Conservation (phyloP, 2,113 vertebrate genomes). For the Anguilla japonica region DNA sequence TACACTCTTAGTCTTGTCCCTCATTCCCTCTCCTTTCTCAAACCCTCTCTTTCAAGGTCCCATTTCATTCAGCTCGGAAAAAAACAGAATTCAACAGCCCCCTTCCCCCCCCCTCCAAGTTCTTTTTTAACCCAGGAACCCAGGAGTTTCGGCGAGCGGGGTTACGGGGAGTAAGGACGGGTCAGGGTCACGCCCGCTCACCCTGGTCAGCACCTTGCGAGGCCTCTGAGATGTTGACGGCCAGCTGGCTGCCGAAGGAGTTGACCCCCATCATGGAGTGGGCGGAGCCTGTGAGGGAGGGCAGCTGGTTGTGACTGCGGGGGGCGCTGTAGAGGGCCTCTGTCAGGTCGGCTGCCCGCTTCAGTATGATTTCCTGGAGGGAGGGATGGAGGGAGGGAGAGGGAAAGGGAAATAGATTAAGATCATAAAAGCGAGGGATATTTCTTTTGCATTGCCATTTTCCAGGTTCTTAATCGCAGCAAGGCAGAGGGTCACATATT, state of each 20-base stretch:
- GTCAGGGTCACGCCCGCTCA: conserved; percentile 50
- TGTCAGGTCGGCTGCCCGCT: conserved; percentile 90
- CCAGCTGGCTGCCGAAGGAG: conserved; percentile 88
- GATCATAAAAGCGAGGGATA: not conserved
- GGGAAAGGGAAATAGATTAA: not conserved
- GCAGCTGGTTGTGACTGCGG: conserved; percentile 82
- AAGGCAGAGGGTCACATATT: not conserved
- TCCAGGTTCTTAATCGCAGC: not conserved
- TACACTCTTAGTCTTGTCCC: too few species aligned
- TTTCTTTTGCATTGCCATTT: not conserved
- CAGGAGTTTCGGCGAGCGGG: too few species aligned
- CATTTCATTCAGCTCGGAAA: not conserved
- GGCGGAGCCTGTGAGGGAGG: conserved; percentile 76
- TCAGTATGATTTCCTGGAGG: conserved; percentile 88
- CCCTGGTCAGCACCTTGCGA: conserved; percentile 84
- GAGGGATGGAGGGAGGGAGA: not conserved
- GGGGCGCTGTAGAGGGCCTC: conserved; percentile 96
- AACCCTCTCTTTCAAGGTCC: not conserved
- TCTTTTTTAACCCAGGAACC: too few species aligned
- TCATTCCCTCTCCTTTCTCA: too few species aligned
- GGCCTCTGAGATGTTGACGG: conserved; percentile 84
- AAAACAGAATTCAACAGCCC: too few species aligned
- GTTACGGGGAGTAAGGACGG: too few species aligned
- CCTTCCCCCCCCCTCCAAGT: too few species aligned
- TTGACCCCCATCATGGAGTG: conserved; percentile 88